Evolutionary conservation across 1,140 invertebrate genomes (phyloP).

Genomic region (Belonocnema kinseyi): DNA sequence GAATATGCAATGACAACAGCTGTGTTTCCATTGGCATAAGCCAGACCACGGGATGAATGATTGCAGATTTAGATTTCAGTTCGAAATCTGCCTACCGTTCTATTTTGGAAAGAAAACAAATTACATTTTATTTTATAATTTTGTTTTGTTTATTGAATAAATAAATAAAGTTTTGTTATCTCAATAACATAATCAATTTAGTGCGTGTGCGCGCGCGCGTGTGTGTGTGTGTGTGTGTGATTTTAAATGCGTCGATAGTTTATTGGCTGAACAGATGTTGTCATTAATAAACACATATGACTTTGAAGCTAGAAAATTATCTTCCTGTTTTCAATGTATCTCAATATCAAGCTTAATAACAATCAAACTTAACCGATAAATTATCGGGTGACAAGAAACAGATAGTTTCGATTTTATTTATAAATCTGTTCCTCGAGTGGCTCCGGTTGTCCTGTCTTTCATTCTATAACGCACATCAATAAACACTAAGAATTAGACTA

Average conservation of each 20-base stretch:
- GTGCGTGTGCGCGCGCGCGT: too few relatives aligned
- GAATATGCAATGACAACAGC: not conserved
- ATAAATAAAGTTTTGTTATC: too few relatives aligned
- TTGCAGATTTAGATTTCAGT: not conserved
- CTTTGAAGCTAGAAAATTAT: not conserved
- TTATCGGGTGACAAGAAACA: not conserved
- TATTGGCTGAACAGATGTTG: too few relatives aligned
- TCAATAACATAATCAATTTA: too few relatives aligned
- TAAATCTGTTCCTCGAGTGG: not conserved
- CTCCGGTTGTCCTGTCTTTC: not conserved
- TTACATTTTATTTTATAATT: too few relatives aligned
- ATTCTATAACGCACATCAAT: not conserved
- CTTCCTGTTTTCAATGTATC: not conserved
- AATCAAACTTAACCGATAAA: constrained; percentile 15
- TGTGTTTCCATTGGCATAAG: constrained; percentile 20
- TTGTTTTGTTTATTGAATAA: too few relatives aligned
- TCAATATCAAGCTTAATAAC: not conserved
- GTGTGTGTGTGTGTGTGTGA: too few relatives aligned
- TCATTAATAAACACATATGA: too few relatives aligned
- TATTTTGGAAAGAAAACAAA: too few relatives aligned
- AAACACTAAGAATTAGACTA: not conserved
- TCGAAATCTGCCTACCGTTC: too few relatives aligned
- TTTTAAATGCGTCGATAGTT: too few relatives aligned
- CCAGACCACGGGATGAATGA: not conserved
- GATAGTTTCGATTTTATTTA: not conserved